A percentile compares a stretch with the other conserved stretches of the same genome.
Evolutionary conservation across 2,797 vertebrate genomes (phyloP).

Genomic region (Acestrorhynchus altus): DNA sequence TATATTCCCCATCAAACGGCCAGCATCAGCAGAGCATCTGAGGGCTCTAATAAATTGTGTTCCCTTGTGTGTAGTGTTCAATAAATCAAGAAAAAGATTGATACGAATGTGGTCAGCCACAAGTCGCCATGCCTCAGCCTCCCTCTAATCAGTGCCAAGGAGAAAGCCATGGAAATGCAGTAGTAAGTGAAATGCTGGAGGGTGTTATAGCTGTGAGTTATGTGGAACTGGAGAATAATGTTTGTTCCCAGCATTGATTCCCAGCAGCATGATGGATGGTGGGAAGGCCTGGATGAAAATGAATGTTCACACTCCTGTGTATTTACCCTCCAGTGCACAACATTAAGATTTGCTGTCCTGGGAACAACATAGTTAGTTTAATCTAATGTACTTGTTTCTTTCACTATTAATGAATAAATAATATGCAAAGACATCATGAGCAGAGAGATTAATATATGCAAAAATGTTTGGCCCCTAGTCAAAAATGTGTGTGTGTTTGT

Average conservation of each 20-base stretch:
- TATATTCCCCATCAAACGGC: constrained; percentile 34
- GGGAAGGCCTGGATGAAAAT: constrained; percentile 69
- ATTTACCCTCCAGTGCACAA: constrained; percentile 18
- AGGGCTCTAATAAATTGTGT: constrained; percentile 52
- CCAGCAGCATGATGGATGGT: constrained; percentile 71
- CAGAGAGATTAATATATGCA: no score
- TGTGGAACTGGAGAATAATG: constrained; percentile 66
- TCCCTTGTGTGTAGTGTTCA: constrained; percentile 59
- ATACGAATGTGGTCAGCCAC: constrained; percentile 66
- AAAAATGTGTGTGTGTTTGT: no score
- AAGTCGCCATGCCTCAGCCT: constrained; percentile 30
- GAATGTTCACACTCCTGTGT: constrained; percentile 66
- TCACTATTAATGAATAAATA: no score
- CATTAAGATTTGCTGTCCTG: constrained; percentile 39
- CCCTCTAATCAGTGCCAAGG: constrained; percentile 47
- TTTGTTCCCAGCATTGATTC: constrained; percentile 68
- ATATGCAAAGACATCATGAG: no score
- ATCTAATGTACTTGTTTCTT: not conserved
- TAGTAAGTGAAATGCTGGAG: constrained; percentile 61
- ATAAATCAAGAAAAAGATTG: constrained; percentile 60
- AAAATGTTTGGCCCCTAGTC: no score
- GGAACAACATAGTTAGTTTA: constrained; percentile 22
- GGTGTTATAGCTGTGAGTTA: constrained; percentile 67
- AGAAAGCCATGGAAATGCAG: constrained; percentile 48
- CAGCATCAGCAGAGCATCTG: constrained; percentile 51